Evolutionary conservation across 53 echinoderm and acorn worm genomes (phyloP), one percentile per base, ranked within the genome.

Genomic region (Arbacia lixula): DNA sequence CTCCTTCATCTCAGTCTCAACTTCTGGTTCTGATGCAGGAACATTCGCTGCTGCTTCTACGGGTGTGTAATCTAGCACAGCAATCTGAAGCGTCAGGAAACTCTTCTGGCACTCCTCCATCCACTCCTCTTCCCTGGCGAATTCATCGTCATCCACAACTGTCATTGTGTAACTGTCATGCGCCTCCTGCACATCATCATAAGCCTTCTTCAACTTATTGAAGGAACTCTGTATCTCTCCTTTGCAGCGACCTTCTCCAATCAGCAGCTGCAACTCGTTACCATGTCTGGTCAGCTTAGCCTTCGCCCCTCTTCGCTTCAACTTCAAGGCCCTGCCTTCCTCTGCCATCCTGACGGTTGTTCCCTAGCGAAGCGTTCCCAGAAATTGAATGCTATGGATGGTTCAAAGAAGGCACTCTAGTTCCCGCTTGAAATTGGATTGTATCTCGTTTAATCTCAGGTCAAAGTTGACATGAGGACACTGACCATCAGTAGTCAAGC

Each of bases 91-190:
- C 39, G 81, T 53, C 34, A 82, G 33, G 43, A 87, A 87, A 17
- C 28, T 49, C 25, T 56, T 41, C 37, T 81, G 80, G 46, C 80
- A 80, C 2, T 83, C 88, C 16, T 21, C 9, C 71, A 83, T 88
- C 88, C 83, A 83, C 22, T 60, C 21, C 34, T 88, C 88, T 72
- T 88, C 83, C 8, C 5, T 66, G 14, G 78, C 87, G 61, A 79
- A 87, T 38, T 86, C 86, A 4, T n/a, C 68, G 54, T 87, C 87
- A 80, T 87, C 87, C 12, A 66, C 87, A 55, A 80, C 9, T n/a
- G 65, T 50, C 22, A 51, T 8, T 10, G 49, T 14, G 21, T 39
- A 65, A 14, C 31, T 31, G 20, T 83, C 81, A 80, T 61, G 63
- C 2, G 60, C 46, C 40, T 62, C 32, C 27, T 63, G 63, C 40